Conservation (phyloP, 2,888 invertebrate genomes). For the Aromia moschata region DNA sequence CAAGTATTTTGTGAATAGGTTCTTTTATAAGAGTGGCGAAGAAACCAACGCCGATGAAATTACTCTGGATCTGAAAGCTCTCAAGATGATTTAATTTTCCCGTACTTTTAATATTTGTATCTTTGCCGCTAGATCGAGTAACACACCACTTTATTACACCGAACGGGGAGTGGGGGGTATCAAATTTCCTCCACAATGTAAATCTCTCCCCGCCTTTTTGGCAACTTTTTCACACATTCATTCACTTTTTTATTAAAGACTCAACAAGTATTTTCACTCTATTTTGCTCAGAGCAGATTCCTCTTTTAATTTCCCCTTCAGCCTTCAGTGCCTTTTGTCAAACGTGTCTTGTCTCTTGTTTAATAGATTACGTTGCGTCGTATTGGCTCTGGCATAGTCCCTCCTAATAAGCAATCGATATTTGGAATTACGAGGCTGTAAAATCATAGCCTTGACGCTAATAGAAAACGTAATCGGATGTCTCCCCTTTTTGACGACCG, state of each 20-base stretch:
- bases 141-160: neutral
- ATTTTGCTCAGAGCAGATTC: neutral
- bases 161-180: neutral
- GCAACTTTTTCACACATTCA: neutral
- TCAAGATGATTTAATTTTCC: neutral
- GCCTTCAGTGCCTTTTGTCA: neutral
- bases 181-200: neutral
- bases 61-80: neutral
- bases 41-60: neutral
- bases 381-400: neutral
- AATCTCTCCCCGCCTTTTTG: neutral
- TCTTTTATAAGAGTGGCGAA: neutral
- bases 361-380: neutral
- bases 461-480: neutral
- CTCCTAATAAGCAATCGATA: neutral
- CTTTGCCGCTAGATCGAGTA: neutral
- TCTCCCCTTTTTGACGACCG: neutral
- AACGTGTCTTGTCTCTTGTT: neutral
- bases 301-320: conserved; percentile 7
- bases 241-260: neutral
- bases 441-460: neutral
- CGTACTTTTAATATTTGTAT: neutral
- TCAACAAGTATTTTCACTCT: neutral
- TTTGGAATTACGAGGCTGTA: neutral
- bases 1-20: neutral